Evolutionary conservation across 2,888 invertebrate genomes (phyloP), one percentile per base, ranked within the genome.

Genomic region (Lydus trimaculatus): DNA sequence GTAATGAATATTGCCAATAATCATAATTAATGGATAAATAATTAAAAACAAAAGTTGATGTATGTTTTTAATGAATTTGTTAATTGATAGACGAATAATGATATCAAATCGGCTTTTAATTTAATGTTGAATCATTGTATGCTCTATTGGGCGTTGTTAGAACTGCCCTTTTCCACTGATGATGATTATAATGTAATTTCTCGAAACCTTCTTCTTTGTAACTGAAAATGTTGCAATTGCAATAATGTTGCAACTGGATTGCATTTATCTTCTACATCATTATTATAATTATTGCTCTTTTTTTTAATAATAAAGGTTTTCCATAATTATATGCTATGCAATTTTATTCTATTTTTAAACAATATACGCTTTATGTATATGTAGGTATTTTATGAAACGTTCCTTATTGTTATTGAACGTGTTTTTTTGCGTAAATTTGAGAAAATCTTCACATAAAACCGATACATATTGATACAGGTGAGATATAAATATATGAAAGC

Each of bases 81-180:
- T 61, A 69, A 69, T 69, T 70, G 62, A 36, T 63, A 36, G 67
- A 52, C 64, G 31, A 66, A 65, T 64, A 65, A 67, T 63, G 58
- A 64, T 65, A 64, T 70, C 67, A 67, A 66, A 64, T 63, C 59
- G 65, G 65, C 62, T 70, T 70, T 70, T 70, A 67, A 70, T 70
- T 64, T 63, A 70, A 65, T 66, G 69, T 61, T 69, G 61, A 23
- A 25, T n/a, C n/a, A 64, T 63, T 52, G 56, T 36, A 66, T 63
- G 69, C 64, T 69, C 64, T 66, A 63, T 63, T 65, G 39, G 66
- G 63, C 67, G 33, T 48, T 48, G 20, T 48, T 48, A 48, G 48
- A 48, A 48, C 48, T 20, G 48, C 48, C 48, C 48, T 48, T 48
- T 36, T 7, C 5, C 23, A 20, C 20, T 20, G 20, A 48, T 48